Evolutionary conservation across 2,797 vertebrate species (phyloP).

Genomic region (Cichlasoma orientale): DNA sequence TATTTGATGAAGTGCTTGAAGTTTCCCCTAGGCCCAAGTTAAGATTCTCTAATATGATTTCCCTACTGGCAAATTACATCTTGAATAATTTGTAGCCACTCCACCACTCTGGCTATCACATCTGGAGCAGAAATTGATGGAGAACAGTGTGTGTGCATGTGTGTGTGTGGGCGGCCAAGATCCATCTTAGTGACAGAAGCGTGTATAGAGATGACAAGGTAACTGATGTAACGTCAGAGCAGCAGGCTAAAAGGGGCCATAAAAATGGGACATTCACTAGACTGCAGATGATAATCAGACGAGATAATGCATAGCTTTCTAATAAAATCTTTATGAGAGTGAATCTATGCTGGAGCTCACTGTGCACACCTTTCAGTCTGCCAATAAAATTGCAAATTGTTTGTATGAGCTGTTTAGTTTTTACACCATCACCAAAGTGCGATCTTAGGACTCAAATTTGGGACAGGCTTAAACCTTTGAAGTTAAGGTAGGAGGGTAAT

Average conservation of each 20-base stretch:
- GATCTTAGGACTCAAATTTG: not conserved
- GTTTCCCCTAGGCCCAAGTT: constrained; percentile 66
- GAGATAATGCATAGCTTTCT: constrained; percentile 70
- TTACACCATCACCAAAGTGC: not conserved
- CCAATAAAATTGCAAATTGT: constrained; percentile 31
- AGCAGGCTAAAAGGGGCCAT: constrained; percentile 59
- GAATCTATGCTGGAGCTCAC: constrained; percentile 31
- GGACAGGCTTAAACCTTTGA: not conserved
- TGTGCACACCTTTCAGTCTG: constrained; percentile 20
- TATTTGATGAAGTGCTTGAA: constrained; percentile 70
- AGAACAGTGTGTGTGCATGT: not conserved
- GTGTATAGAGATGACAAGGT: constrained; percentile 59
- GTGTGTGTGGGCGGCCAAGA: constrained; percentile 18
- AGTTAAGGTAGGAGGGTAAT: not conserved
- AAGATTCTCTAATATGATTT: constrained; percentile 69
- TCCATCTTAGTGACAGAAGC: constrained; percentile 50
- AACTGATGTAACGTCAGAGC: constrained; percentile 68
- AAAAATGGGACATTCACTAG: constrained; percentile 55
- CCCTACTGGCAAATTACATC: constrained; percentile 70
- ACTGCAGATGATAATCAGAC: constrained; percentile 64
- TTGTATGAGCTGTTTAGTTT: constrained; percentile 6
- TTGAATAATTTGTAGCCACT: constrained; percentile 72
- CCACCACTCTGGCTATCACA: constrained; percentile 46
- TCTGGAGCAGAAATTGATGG: constrained; percentile 41
- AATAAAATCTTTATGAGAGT: constrained; percentile 68